Conservation (phyloP, 1,140 invertebrate genomes). For the Tetramorium alpestre region DNA sequence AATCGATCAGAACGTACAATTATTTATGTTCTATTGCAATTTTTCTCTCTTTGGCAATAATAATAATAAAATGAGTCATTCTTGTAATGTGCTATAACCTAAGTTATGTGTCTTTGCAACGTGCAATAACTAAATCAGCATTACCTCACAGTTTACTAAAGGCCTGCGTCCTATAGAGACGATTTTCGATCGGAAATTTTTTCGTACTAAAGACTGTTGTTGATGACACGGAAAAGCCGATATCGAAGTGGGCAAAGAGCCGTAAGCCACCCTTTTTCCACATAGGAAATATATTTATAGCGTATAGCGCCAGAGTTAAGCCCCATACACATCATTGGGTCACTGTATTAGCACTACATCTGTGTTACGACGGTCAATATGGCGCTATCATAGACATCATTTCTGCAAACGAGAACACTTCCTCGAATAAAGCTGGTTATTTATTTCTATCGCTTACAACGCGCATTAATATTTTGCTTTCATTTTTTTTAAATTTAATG, state of each 20-base stretch:
- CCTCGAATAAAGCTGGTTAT: constrained; percentile 7
- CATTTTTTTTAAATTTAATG: not conserved
- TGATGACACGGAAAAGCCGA: constrained; percentile 55
- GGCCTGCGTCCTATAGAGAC: not conserved
- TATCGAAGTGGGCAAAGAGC: constrained; percentile 51
- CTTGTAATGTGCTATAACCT: constrained; percentile 3
- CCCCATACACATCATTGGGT: constrained; percentile 35
- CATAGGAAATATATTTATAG: constrained; percentile 60
- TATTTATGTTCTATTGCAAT: not conserved
- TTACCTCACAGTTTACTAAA: constrained; percentile 23
- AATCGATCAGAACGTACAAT: not conserved
- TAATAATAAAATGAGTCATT: constrained; percentile 10
- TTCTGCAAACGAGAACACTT: constrained; percentile 13
- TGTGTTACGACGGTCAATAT: constrained; percentile 34
- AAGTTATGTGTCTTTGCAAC: not conserved
- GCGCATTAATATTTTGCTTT: not conserved
- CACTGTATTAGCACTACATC: constrained; percentile 34
- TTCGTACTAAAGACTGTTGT: constrained; percentile 57
- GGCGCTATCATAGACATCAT: not conserved
- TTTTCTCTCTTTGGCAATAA: not conserved
- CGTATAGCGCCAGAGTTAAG: constrained; percentile 39
- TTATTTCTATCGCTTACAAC: not conserved
- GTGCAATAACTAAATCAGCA: constrained; percentile 29
- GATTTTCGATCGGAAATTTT: constrained; percentile 38
- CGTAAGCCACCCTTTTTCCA: constrained; percentile 46